These are phyloP conservation scores for Eristalis pertinax DNA, from an alignment of 2,888 invertebrate genomes.

Conservation along the genomic window DNA sequence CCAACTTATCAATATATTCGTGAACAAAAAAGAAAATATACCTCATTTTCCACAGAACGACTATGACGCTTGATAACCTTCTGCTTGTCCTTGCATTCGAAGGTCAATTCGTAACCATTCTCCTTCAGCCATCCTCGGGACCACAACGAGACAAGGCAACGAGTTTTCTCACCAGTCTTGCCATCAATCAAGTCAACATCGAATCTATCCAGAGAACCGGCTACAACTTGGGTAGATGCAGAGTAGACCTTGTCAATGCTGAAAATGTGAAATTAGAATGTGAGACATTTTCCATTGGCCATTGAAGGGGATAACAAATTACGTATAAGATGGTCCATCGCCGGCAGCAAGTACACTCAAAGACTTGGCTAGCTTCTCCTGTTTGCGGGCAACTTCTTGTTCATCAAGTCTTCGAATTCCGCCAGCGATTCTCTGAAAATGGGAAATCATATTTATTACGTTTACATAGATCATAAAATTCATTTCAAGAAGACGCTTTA, in stretches of 20 bases:
- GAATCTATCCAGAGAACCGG: slow-evolving; percentile 84
- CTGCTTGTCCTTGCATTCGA: slow-evolving; percentile 79
- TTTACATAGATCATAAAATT: too few species aligned
- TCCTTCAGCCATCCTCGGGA: slow-evolving; percentile 83
- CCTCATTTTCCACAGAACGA: neutral
- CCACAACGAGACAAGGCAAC: slow-evolving; percentile 82
- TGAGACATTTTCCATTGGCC: neutral
- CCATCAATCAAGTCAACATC: slow-evolving; percentile 83
- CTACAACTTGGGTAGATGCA: slow-evolving; percentile 82
- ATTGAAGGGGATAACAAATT: slow-evolving; percentile 18
- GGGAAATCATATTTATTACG: too few species aligned
- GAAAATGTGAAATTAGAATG: too few species aligned
- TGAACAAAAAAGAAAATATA: neutral
- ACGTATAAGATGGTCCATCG: slow-evolving; percentile 76
- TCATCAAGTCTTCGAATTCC: slow-evolving; percentile 60
- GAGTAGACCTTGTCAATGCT: slow-evolving; percentile 78
- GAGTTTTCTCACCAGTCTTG: slow-evolving; percentile 78
- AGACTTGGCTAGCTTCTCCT: slow-evolving; percentile 74
- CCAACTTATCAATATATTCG: too few species aligned
- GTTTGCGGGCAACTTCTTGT: slow-evolving; percentile 73
- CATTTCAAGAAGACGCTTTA: too few species aligned
- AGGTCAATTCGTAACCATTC: slow-evolving; percentile 79
- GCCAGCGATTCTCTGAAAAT: slow-evolving; percentile 1
- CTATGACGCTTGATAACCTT: neutral
- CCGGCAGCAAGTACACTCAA: slow-evolving; percentile 76